phyloP scores from a whole-genome alignment of 2,888 invertebrate genomes.

The Callyntrura sp. region DNA sequence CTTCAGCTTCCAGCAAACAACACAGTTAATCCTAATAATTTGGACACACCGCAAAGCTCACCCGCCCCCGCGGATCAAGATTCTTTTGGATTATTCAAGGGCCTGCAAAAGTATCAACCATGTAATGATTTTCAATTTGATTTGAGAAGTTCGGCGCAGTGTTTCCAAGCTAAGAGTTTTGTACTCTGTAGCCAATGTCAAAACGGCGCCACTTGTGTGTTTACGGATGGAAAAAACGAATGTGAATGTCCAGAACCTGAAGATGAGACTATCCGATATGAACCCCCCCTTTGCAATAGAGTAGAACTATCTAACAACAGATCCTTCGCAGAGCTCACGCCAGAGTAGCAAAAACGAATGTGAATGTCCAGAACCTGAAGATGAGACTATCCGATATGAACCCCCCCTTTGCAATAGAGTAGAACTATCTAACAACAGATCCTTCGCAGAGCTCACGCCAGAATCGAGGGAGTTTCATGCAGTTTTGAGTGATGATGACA shows the following conservation, averaged over 20 bases:
- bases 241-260: constrained; percentile 77
- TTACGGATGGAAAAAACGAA: constrained; percentile 72
- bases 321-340: too few species aligned
- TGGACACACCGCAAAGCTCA: constrained; percentile 16
- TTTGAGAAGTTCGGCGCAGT: constrained; percentile 70
- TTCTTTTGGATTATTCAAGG: constrained; percentile 63
- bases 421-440: neutral
- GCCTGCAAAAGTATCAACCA: constrained; percentile 69
- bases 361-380: constrained; percentile 71
- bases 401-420: constrained; percentile 34
- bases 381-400: constrained; percentile 7
- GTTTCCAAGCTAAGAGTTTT: constrained; percentile 79
- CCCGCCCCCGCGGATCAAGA: constrained; percentile 35
- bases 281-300: constrained; percentile 29
- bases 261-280: constrained; percentile 18
- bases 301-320: neutral
- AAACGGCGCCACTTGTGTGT: constrained; percentile 70
- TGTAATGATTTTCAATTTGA: constrained; percentile 77
- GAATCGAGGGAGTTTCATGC: constrained; percentile 48
- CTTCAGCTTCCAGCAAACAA: constrained; percentile 49
- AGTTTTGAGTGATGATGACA: neutral
- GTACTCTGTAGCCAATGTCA: constrained; percentile 79
- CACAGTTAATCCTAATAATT: neutral
- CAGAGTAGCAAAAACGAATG: constrained; percentile 76
- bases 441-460: neutral